Evolutionary conservation across 2,888 invertebrate species (phyloP).

Genomic region (Abrostola tripartita): DNA sequence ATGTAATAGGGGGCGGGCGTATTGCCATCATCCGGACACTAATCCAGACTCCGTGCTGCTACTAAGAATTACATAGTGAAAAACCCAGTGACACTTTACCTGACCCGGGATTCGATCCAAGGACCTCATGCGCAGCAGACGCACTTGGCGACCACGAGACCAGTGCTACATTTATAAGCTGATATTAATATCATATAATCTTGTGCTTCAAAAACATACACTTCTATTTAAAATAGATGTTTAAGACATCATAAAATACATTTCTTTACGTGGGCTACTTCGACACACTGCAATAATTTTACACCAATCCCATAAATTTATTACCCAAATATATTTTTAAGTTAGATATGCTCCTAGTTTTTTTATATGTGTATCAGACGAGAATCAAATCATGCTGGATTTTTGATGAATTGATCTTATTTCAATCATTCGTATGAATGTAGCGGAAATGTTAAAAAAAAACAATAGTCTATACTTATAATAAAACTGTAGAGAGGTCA

Average conservation of each 20-base stretch:
- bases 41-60: no score
- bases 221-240: background rate
- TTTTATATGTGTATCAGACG: background rate
- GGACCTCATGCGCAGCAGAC: no score
- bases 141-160: no score
- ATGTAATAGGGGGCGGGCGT: no score
- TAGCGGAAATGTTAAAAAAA: background rate
- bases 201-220: no score
- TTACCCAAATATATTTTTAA: slow-evolving; percentile 6
- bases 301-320: slow-evolving; percentile 7
- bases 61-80: no score
- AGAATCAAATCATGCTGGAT: background rate
- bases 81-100: no score
- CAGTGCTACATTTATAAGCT: no score
- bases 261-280: slow-evolving; percentile 5
- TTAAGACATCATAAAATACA: slow-evolving; percentile 1
- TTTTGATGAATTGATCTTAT: slow-evolving; percentile 13
- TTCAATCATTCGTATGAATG: slow-evolving; percentile 5
- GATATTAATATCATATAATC: no score
- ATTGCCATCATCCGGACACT: no score
- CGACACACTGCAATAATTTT: slow-evolving; percentile 13
- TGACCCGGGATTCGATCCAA: no score
- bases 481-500: no score
- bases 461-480: background rate
- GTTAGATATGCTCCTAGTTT: slow-evolving; percentile 9